Base-by-base conservation (phyloP, 2,888 invertebrate species). In the Andrena haemorrhoa region DNA sequence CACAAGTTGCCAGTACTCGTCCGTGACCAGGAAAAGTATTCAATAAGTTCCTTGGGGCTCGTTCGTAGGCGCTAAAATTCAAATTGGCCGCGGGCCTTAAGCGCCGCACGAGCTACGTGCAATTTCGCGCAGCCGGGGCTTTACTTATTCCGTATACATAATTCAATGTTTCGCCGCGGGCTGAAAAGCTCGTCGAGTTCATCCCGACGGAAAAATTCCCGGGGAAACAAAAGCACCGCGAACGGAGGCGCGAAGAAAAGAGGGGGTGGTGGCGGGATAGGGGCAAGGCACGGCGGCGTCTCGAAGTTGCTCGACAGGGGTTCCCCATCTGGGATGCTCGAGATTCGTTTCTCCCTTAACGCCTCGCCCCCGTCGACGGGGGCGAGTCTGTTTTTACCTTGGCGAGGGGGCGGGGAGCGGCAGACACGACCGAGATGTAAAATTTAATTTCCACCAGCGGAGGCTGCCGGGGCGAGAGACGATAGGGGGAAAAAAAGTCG, bases 111-210 rank as follows among this genome's bases (percentile, higher is more conserved):
- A 51, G 53, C 68, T 63, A 33, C 73, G 75, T 65, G 61, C 63
- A 79, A 82, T 87, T 82, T 75, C 72, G 73, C 74, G 33, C 35
- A 51, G 20, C 53, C 63, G n/a, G 31, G n/a, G 61, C 71, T 74
- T 85, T 81, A 87, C 85, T 87, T 85, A 87, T 87, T 77, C 76
- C 86, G 56, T 75, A 73, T 85, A 83, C 83, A 87, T 85, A 83
- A 87, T 87, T 85, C 80, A 79, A 68, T 75, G 69, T 51, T 64
- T 66, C 49, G 53, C 35, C 79, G 63, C 72, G 65, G 61, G 12
- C 41, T 31, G 26, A n/a, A 61, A 53, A 26, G 35, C 47, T n/a
- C 68, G 47, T 16, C 63, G 65, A 33, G 63, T 65, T 60, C 53
- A 65, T 49, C 56, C 35, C 51, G 79, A 73, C n/a, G 75, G 79